These are phyloP conservation scores for Pantala flavescens DNA, from an alignment of 1,140 invertebrate genomes.

Conservation along the genomic window DNA sequence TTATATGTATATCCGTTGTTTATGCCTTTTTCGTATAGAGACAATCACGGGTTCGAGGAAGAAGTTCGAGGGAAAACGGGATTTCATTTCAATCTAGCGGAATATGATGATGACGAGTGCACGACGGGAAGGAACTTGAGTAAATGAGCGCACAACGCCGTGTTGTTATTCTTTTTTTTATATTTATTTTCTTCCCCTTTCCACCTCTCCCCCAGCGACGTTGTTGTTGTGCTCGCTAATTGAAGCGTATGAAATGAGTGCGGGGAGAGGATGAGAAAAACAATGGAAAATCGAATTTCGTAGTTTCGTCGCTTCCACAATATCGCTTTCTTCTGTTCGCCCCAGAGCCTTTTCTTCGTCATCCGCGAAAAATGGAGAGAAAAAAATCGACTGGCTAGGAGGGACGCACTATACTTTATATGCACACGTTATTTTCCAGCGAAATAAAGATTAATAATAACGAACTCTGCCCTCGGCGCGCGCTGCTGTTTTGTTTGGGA, in stretches of 20 bases:
- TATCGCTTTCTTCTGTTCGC: background rate
- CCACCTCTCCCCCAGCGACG: background rate
- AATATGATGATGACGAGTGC: background rate
- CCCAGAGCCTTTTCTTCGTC: too few relatives aligned
- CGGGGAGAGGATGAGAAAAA: background rate
- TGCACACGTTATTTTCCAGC: too few relatives aligned
- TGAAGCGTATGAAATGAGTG: constrained; percentile 5
- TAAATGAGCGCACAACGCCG: background rate
- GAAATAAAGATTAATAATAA: too few relatives aligned
- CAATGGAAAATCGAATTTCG: background rate
- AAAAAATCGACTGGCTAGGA: too few relatives aligned
- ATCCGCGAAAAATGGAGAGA: too few relatives aligned
- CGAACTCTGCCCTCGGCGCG: too few relatives aligned
- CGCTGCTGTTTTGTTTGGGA: too few relatives aligned
- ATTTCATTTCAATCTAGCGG: background rate
- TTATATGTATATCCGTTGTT: too few relatives aligned
- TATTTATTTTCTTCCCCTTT: background rate
- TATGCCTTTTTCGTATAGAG: too few relatives aligned
- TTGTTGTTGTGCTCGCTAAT: background rate
- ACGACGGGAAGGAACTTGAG: background rate
- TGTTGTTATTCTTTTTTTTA: background rate
- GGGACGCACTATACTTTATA: too few relatives aligned
- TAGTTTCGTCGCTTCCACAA: background rate
- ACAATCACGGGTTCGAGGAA: background rate
- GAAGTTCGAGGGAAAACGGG: background rate